These are phyloP conservation scores for Penelope pileata DNA, from an alignment of 2,113 vertebrate genomes.

Conservation along the genomic window DNA sequence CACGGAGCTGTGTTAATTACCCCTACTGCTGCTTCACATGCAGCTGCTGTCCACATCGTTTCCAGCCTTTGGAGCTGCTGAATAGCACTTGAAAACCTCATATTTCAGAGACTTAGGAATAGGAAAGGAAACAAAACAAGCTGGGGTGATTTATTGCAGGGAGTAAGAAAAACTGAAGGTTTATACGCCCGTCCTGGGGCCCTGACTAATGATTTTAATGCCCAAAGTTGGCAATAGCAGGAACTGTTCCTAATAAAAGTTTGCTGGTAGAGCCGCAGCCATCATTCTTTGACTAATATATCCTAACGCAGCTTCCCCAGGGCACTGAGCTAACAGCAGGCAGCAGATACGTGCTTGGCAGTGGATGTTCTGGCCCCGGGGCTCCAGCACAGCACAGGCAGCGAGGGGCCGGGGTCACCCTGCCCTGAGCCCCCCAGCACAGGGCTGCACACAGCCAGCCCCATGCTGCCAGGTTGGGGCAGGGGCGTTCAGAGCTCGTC, in stretches of 20 bases:
- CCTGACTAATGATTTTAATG: constrained; percentile 48
- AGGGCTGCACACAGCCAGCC: background rate
- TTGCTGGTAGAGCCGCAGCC: constrained; percentile 14
- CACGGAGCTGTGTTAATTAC: background rate
- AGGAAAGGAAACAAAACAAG: constrained; percentile 34
- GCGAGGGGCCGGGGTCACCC: background rate
- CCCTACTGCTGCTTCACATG: background rate
- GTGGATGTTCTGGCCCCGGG: background rate
- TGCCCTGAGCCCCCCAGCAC: background rate
- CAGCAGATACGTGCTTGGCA: background rate
- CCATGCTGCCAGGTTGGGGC: background rate
- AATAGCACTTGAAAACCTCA: background rate
- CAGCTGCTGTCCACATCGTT: background rate
- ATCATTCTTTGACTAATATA: constrained; percentile 21
- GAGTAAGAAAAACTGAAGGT: constrained; percentile 7
- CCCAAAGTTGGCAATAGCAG: background rate
- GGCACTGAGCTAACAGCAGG: background rate
- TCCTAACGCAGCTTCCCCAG: constrained; percentile 4
- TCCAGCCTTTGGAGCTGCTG: background rate
- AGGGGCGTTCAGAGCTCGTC: background rate
- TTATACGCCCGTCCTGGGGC: background rate
- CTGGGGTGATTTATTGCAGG: background rate
- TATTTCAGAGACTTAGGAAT: background rate
- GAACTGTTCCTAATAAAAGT: constrained; percentile 17
- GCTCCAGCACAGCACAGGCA: background rate